A percentile compares a stretch with the other conserved stretches of the same genome.
These are phyloP conservation scores for Eurypyga helias DNA, from an alignment of 2,113 vertebrate genomes.

Conservation along the genomic window DNA sequence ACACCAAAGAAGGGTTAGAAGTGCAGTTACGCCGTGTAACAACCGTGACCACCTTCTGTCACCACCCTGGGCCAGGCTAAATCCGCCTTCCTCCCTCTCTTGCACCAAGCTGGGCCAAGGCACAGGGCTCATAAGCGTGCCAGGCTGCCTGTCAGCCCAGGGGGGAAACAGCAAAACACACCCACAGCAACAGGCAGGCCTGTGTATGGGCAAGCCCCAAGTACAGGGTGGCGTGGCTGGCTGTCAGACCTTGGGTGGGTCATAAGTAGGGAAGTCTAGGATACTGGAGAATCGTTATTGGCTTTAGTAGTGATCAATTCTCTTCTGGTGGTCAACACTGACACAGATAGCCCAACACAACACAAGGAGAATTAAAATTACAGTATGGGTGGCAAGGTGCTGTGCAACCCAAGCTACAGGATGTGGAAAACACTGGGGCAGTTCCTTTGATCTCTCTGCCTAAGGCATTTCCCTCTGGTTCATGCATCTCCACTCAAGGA, in stretches of 20 bases:
- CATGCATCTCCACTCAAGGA: not conserved
- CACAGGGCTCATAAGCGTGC: not conserved
- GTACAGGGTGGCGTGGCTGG: not conserved
- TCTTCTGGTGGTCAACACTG: not conserved
- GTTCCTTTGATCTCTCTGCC: not conserved
- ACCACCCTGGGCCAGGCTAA: not conserved
- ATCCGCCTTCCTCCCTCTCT: conserved; percentile 23
- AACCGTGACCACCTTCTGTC: conserved; percentile 35
- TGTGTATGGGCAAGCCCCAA: conserved; percentile 34
- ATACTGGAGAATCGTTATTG: not conserved
- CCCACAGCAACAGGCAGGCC: not conserved
- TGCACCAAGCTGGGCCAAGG: not conserved
- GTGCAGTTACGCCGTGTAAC: conserved; percentile 40
- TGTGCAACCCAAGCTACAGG: not conserved
- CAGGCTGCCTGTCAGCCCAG: conserved; percentile 21
- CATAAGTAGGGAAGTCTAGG: not conserved
- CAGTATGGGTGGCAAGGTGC: not conserved
- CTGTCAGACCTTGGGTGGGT: not conserved
- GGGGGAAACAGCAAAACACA: not conserved
- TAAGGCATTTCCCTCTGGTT: not conserved
- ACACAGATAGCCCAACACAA: not conserved
- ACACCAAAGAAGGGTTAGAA: conserved; percentile 23
- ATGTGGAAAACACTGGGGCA: not conserved
- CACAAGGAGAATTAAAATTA: not conserved
- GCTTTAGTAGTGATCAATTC: not conserved